These are phyloP conservation scores for Drosophila trapezifrons DNA, from an alignment of 1,140 invertebrate species.

Conservation along the genomic window DNA sequence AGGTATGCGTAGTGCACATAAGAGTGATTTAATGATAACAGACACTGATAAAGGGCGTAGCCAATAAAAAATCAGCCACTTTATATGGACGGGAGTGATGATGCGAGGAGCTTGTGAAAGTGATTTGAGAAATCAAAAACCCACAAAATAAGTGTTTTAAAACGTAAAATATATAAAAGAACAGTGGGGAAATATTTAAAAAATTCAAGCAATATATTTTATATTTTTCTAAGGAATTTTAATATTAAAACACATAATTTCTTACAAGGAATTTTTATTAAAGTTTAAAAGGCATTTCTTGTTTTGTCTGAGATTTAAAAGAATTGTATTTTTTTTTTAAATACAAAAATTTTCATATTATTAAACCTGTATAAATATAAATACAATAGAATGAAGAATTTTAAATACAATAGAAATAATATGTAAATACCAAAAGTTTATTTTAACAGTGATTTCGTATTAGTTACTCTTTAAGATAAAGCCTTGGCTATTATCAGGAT, in stretches of 20 bases:
- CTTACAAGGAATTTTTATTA: no score
- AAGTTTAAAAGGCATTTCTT: no score
- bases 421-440: no score
- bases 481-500: neutral
- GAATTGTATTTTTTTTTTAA: no score
- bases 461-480: neutral
- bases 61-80: slow-evolving; percentile 21
- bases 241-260: neutral
- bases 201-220: neutral
- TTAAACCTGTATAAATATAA: no score
- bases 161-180: neutral
- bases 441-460: neutral
- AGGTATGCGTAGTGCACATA: slow-evolving; percentile 29
- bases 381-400: no score
- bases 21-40: slow-evolving; percentile 22
- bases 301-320: no score
- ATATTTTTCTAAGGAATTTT: neutral
- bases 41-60: slow-evolving; percentile 7
- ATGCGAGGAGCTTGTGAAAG: no score
- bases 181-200: neutral
- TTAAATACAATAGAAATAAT: no score
- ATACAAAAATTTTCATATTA: no score
- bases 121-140: slow-evolving; percentile 18
- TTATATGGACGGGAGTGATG: slow-evolving; percentile 26
- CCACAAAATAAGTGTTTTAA: neutral